Evolutionary conservation across 92 coral and sea anemone genomes (phyloP).

Genomic region (Paramuricea clavata): DNA sequence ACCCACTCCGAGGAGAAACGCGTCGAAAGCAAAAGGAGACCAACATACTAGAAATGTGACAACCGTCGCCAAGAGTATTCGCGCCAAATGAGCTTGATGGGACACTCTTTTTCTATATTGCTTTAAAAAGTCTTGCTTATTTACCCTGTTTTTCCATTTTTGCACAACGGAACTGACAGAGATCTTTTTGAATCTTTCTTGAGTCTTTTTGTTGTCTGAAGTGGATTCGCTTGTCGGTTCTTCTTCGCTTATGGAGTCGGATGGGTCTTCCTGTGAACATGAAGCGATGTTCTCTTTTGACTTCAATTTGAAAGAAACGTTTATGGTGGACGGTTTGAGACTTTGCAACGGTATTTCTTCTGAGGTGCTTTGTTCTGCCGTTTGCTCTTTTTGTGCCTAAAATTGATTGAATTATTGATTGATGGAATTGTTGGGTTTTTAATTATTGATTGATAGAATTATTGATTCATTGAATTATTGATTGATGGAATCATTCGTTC

Average conservation of each 20-base stretch:
- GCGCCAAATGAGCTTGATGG: slow-evolving; percentile 69
- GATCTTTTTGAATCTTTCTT: background rate
- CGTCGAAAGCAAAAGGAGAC: slow-evolving; percentile 77
- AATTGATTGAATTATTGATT: too few relatives aligned
- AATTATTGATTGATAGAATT: too few relatives aligned
- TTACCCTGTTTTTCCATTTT: slow-evolving; percentile 12
- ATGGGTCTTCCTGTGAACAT: background rate
- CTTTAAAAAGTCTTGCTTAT: slow-evolving; percentile 35
- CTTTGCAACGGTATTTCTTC: background rate
- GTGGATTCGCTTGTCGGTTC: background rate
- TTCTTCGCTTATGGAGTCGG: background rate
- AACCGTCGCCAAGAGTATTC: slow-evolving; percentile 73
- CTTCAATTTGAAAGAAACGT: background rate
- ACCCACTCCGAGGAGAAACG: slow-evolving; percentile 70
- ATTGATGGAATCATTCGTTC: too few relatives aligned
- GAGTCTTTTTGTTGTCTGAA: background rate
- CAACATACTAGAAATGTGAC: slow-evolving; percentile 74
- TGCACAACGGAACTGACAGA: slow-evolving; percentile 13
- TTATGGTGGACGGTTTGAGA: background rate
- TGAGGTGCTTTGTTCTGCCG: background rate
- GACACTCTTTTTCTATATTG: slow-evolving; percentile 52
- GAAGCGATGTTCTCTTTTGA: background rate
- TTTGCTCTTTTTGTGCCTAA: too few relatives aligned
- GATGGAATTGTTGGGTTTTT: too few relatives aligned
- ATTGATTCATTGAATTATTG: too few relatives aligned